phyloP scores from a whole-genome alignment of 1,140 invertebrate genomes.

The Batillaria attramentaria region DNA sequence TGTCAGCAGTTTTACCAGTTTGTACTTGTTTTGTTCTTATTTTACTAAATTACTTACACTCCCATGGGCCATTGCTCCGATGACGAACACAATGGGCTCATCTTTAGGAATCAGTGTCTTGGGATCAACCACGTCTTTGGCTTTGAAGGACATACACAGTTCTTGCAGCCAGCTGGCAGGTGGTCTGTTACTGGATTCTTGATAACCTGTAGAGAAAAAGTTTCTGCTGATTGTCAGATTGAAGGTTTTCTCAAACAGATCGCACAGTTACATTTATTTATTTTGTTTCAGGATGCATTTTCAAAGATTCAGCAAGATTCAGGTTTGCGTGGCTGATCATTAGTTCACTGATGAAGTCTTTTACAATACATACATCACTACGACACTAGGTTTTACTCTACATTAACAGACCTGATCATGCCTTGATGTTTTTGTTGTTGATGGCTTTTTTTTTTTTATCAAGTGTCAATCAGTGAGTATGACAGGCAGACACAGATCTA shows the following conservation, averaged over 20 bases:
- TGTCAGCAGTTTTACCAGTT: too few relatives aligned
- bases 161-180: constrained; percentile 94
- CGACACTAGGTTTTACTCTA: too few relatives aligned
- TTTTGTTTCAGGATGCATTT: too few relatives aligned
- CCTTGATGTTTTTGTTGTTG: too few relatives aligned
- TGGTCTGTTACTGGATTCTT: constrained; percentile 97
- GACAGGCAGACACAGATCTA: too few relatives aligned
- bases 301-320: too few relatives aligned
- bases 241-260: not conserved
- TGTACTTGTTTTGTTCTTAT: too few relatives aligned
- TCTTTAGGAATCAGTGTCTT: constrained; percentile 87
- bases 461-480: too few relatives aligned
- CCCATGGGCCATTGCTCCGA: constrained; percentile 98
- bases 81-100: constrained; percentile 89
- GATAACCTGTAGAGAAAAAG: constrained; percentile 79
- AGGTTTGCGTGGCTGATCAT: not conserved
- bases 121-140: constrained; percentile 84
- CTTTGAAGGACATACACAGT: constrained; percentile 93
- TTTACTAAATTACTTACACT: too few relatives aligned
- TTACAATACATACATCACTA: too few relatives aligned
- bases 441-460: too few relatives aligned
- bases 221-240: not conserved
- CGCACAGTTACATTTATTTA: not conserved
- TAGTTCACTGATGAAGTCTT: not conserved
- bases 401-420: too few relatives aligned